These are phyloP conservation scores for Acanthosepion lycidas DNA, from an alignment of 2,888 invertebrate genomes.

Conservation along the genomic window DNA sequence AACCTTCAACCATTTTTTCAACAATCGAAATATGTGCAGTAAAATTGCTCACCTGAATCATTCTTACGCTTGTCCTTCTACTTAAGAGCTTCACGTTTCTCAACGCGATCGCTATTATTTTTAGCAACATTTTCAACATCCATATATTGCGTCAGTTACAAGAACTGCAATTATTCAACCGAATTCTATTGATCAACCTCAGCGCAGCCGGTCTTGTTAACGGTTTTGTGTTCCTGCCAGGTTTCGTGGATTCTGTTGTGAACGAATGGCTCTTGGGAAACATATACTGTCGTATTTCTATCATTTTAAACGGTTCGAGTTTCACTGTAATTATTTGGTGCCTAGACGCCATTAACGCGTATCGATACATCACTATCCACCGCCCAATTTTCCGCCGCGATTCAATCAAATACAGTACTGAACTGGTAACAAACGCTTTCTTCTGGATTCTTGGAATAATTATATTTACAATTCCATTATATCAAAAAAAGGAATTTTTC, in stretches of 20 bases:
- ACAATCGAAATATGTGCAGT: too few species aligned
- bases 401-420: conserved; percentile 44
- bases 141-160: too few species aligned
- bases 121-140: too few species aligned
- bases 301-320: conserved; percentile 55
- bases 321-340: conserved; percentile 61
- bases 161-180: too few species aligned
- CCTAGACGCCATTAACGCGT: conserved; percentile 56
- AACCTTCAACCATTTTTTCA: too few species aligned
- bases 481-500: too few species aligned
- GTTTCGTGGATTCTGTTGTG: conserved; percentile 53
- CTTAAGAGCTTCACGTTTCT: too few species aligned
- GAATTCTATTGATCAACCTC: conserved; percentile 53
- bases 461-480: conserved; percentile 51
- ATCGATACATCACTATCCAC: conserved; percentile 57
- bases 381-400: conserved; percentile 54
- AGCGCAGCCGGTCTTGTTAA: conserved; percentile 56
- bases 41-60: too few species aligned
- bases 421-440: neutral
- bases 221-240: conserved; percentile 58
- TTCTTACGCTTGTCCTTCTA: too few species aligned
- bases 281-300: conserved; percentile 59
- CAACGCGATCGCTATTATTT: too few species aligned
- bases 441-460: conserved; percentile 53
- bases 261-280: conserved; percentile 57